Evolutionary conservation across 1,140 invertebrate genomes (phyloP), one percentile per base, ranked within the genome.

Genomic region (Calosoma granatense): DNA sequence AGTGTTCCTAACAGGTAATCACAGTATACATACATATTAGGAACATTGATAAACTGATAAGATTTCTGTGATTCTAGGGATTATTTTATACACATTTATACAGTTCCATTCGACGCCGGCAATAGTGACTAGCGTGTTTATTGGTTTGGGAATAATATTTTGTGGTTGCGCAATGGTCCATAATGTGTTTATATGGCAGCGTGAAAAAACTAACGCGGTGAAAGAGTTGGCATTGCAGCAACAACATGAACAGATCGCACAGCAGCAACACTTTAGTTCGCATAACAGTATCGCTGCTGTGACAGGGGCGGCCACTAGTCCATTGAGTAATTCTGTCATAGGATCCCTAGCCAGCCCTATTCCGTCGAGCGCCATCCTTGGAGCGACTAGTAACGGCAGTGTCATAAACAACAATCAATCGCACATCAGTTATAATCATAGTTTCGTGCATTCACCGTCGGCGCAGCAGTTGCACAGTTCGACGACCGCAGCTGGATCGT

Each of bases 161-260:
- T 94, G 92, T 70, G 89, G 91, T 57, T 88, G 89, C 64, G 90
- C 90, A 43, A 90, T 94, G 82, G 90, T 94, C 6, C 92, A 95
- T 73, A 94, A 94, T 70, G 89, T 93, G 2, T 94, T 94, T 71
- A 84, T 94, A 17, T 95, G 92, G 92, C 90, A 94, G 71, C 86
- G 84, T 74, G 91, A 91, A 71, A 87, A 86, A 67, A 87, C 84
- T 0, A 84, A 75, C 67, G 76, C 70, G 55, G 78, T 65, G 20
- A 72, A 69, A 61, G 69, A 70, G 51, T 58, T 72, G 22, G 73
- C 67, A 30, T 62, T 69, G 53, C 70, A 72, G 60, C 71, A 66
- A 47, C 54, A n/a, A 55, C n/a, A 9, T 51, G 17, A 19, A 56
- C 59, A 43, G 20, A 51, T 19, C 15, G 22, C 51, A 20, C 55